Evolutionary conservation across 2,888 invertebrate genomes (phyloP), one percentile per base, ranked within the genome.

Genomic region (Caradrina kadenii): DNA sequence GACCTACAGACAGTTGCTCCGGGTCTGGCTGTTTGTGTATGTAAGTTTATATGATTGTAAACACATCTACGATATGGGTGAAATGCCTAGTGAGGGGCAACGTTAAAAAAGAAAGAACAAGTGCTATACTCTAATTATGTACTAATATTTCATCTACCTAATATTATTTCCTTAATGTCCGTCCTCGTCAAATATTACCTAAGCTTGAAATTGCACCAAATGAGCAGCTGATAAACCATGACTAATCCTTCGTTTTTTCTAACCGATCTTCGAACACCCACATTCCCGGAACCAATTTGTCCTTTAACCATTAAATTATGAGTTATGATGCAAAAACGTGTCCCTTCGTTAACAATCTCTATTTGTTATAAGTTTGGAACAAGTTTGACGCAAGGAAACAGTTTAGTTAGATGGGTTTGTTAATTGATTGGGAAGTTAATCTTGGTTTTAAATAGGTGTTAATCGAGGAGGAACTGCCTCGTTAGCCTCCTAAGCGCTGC

Each of bases 251-350:
- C 0, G 4, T 42, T 68, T 69, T 80, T 78, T 70, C 21, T n/a
- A 5, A 45, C 7, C n/a, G 19, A 53, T 1, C 10, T 69, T 35
- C 19, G 17, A 59, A 71, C 73, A 63, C 69, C 53, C 73, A 69
- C 80, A 69, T 84, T 85, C 85, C 76, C 70, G 75, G 82, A 86
- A 83, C 76, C 80, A 85, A 88, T 88, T 87, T 86, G 86, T 87
- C 85, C 78, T 80, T 67, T 63, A 74, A 39, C 65, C 70, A 73
- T 84, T 71, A 76, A 84, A 83, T 60, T 73, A 85, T 85, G 76
- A 84, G 69, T 79, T 70, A 84, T 80, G 55, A 31, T 58, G 69
- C 81, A 87, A 87, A 87, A 87, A 87, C 69, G 48, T 13, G 52
- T 31, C 74, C 74, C 54, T 55, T 69, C 67, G 53, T 63, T 61